Base-by-base conservation (phyloP, 2,113 vertebrate genomes). In the Hippocampus comes region DNA sequence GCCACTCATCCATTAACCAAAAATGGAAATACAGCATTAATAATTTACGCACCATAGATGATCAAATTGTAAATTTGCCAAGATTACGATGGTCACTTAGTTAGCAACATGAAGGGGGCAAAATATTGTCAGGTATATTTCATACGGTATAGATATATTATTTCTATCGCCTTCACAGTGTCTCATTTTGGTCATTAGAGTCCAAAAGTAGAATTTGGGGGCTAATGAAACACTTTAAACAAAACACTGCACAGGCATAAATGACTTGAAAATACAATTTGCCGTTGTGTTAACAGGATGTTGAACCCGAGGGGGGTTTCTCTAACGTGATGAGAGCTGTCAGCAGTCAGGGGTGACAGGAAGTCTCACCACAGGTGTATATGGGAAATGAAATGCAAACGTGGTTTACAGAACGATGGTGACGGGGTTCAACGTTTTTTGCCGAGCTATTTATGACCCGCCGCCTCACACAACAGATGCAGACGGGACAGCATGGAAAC, bases 401-500 rank as follows among this genome's bases (percentile, higher is more conserved):
- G 43, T 48, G 68, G 55, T 88, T 82, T 88, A 84, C 81, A 88
- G 34, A 87, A 79, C 75, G 70, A 67, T 42, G 60, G 41, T 53
- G 73, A 81, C 30, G 79, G 30, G 77, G 81, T 84, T 79, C 73
- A 84, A 72, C 63, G 4, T 23, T 63, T 67, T 67, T 72, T 55
- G 46, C 20, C 53, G 75, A 70, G 75, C 78, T 78, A 81, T 84
- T 85, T 84, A 79, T 77, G 79, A 81, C 86, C 75, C 77, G 61
- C 4, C 18, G 41, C 72, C 72, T 79, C n/a, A 67, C 78, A 79
- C 78, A 42, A 60, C 77, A 66, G 57, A 78, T 17, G 70, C 68
- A 72, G 61, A 74, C 75, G 78, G 71, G 85, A 67, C 84, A 92
- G 91, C 84, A 97, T 96, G 96, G 93, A 96, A 87, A 94, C 91